Evolutionary conservation across 2,113 vertebrate species (phyloP).

Genomic region (Leucopsar rothschildi): DNA sequence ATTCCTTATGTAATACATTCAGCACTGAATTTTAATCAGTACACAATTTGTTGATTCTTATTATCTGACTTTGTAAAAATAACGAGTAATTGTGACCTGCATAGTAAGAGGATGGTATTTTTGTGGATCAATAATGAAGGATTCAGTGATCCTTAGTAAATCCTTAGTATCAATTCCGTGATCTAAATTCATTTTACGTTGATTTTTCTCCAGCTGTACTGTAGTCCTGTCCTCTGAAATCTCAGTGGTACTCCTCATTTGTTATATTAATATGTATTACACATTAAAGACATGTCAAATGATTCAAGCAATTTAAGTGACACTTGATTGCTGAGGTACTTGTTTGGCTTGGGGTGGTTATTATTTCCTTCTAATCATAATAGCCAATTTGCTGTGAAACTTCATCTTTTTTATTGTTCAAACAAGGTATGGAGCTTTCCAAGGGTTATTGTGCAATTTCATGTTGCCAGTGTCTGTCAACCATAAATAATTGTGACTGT

Average conservation of each 20-base stretch:
- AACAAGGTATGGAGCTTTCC: constrained; percentile 2
- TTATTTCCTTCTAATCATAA: constrained; percentile 29
- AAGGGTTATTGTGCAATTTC: constrained; percentile 32
- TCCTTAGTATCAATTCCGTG: constrained; percentile 52
- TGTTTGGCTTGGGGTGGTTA: constrained; percentile 5
- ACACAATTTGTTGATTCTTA: constrained; percentile 12
- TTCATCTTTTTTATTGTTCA: constrained; percentile 46
- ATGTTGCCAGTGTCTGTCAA: constrained; percentile 51
- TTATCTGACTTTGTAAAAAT: constrained; percentile 53
- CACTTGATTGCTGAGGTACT: neutral
- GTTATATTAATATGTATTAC: neutral
- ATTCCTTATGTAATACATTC: constrained; percentile 14
- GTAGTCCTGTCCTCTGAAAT: neutral
- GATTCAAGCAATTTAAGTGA: neutral
- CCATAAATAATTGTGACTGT: constrained; percentile 53
- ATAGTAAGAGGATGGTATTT: constrained; percentile 18
- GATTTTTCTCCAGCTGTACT: constrained; percentile 50
- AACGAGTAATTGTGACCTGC: constrained; percentile 5
- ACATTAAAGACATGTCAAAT: neutral
- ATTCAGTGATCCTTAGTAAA: constrained; percentile 69
- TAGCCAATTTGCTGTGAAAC: constrained; percentile 25
- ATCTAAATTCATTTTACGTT: constrained; percentile 70
- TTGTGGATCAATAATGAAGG: constrained; percentile 60
- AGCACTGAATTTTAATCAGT: constrained; percentile 36
- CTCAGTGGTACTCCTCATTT: neutral